A percentile compares a stretch with the other conserved stretches of the same genome.
phyloP scores from a whole-genome alignment of 2,113 vertebrate species.

The Phylloscopus whistleri region DNA sequence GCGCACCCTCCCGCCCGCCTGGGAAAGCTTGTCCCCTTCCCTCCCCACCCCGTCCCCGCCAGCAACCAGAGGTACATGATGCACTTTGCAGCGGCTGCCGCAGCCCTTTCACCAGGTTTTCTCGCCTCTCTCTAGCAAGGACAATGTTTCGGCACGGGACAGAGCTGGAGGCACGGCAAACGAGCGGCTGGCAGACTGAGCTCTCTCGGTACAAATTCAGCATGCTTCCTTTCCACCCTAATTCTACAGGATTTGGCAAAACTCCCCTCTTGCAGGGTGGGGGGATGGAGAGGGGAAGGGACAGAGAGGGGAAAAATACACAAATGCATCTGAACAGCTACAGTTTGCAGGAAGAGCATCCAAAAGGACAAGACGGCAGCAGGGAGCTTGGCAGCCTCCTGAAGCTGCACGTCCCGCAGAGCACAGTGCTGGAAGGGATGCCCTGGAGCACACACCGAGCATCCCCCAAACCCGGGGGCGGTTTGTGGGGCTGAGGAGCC shows the following conservation, averaged over 20 bases:
- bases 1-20: conserved; percentile 14
- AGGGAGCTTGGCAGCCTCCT: background rate
- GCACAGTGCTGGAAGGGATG: background rate
- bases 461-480: background rate
- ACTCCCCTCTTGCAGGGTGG: background rate
- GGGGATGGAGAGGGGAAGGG: background rate
- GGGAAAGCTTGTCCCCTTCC: conserved; percentile 54
- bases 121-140: conserved; percentile 8
- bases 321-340: background rate
- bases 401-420: background rate
- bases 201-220: background rate
- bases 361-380: background rate
- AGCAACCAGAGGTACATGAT: conserved; percentile 52
- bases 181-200: background rate
- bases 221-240: background rate
- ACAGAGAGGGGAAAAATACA: background rate
- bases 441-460: accelerated
- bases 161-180: background rate
- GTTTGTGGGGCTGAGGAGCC: background rate
- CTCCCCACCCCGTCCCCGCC: conserved; percentile 42
- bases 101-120: conserved; percentile 14
- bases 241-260: background rate
- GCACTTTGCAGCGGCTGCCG: conserved; percentile 17
- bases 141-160: background rate
- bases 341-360: background rate